Evolutionary conservation across 2,888 invertebrate genomes (phyloP).

Genomic region (Mesodorylaimus sp.): DNA sequence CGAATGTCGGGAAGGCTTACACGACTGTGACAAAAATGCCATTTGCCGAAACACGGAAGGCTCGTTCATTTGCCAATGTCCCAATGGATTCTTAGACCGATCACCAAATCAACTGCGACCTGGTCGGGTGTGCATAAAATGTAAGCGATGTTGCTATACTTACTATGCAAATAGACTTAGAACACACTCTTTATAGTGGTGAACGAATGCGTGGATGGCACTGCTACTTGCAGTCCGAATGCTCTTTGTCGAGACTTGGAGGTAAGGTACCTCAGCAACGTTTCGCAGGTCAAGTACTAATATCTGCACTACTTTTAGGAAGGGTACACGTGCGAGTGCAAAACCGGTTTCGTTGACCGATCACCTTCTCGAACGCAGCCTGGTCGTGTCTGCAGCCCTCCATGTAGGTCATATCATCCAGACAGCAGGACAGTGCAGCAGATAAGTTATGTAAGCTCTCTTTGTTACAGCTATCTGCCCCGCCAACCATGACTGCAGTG

Average conservation of each 20-base stretch:
- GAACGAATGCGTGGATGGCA: slow-evolving; percentile 22
- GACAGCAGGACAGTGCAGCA: background rate
- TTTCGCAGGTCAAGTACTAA: slow-evolving; percentile 20
- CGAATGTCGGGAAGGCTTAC: slow-evolving; percentile 8
- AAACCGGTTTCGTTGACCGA: slow-evolving; percentile 21
- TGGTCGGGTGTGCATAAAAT: slow-evolving; percentile 7
- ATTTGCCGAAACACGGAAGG: slow-evolving; percentile 27
- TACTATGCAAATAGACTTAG: too few species aligned
- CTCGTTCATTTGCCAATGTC: slow-evolving; percentile 27
- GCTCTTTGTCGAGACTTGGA: slow-evolving; percentile 24
- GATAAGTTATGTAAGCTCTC: background rate
- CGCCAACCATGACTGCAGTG: slow-evolving; percentile 25
- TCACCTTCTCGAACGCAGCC: slow-evolving; percentile 16
- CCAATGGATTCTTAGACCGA: slow-evolving; percentile 25
- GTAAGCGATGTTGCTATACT: too few species aligned
- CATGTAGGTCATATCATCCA: slow-evolving; percentile 14
- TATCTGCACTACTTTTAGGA: slow-evolving; percentile 28
- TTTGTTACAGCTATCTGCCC: slow-evolving; percentile 23
- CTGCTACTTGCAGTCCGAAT: slow-evolving; percentile 25
- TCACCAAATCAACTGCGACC: slow-evolving; percentile 23
- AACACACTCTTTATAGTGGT: slow-evolving; percentile 1
- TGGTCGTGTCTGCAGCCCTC: slow-evolving; percentile 24
- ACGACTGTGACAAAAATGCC: slow-evolving; percentile 27
- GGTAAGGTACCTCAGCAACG: slow-evolving; percentile 23
- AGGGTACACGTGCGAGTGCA: slow-evolving; percentile 22